Base-by-base conservation (phyloP, 2,888 invertebrate species). In the Ryuthela nishihirai region DNA sequence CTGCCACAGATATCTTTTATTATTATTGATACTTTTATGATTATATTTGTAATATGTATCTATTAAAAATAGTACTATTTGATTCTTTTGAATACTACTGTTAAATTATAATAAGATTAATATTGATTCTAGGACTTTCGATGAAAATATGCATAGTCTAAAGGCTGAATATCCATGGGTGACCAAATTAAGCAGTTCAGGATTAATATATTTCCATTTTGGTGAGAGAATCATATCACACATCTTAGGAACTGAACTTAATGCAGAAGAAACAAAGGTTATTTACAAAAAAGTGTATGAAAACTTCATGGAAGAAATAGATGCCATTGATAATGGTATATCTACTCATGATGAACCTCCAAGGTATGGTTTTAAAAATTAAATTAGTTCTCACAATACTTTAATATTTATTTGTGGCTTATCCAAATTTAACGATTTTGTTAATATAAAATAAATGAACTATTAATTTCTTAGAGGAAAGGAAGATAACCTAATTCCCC, bases 241-340 rank as follows among this genome's bases (percentile, higher is more conserved):
- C 59, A 71, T 88, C 21, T 65, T 83, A 4, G 62, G 67, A 4
- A 64, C 64, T 6, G 72, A 78, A 18, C 69, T 76, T 0, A 76
- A 77, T 1, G 74, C 80, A 3, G 72, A 76, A 12, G 79, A 60
- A 42, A 53, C 54, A 2, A 58, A 72, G 4, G 65, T 72, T 7
- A 67, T 79, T 29, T 80, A 70, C 65, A 71, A 75, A 50, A 76
- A 76, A 64, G 79, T 98, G 0, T 99, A 99, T 73, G 84, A 87
- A 64, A 81, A 81, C 54, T 87, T 98, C 50, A 83, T 99, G 12
- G 85, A 87, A 76, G 95, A 97, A 79, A 81, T 99, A 58, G 99
- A 99, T 77, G 98, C 88, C 1, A 87, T 97, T 50, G 99, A 99
- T 73, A 99, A 99, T 78, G 99, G 98, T n/a, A 80, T 97, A 0